A percentile compares a stretch with the other conserved stretches of the same genome.
Conservation (phyloP, 2,888 invertebrate genomes). For the Lasioglossum vierecki region DNA sequence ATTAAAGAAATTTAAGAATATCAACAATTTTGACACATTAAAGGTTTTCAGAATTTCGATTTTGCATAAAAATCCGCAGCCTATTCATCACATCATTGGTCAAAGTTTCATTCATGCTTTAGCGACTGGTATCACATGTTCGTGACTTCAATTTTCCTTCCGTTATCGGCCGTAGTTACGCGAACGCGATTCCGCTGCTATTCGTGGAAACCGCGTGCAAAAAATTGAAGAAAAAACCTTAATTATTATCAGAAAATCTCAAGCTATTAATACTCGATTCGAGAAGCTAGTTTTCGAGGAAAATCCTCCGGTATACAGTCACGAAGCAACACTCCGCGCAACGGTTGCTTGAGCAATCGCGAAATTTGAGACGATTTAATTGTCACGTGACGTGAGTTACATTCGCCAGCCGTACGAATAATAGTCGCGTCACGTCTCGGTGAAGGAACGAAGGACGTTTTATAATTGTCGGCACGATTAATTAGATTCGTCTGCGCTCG, state of each 20-base stretch:
- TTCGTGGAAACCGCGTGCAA: neutral
- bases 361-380: constrained; percentile 60
- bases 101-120: too few relatives aligned
- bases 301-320: neutral
- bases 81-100: neutral
- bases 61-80: neutral
- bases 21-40: too few relatives aligned
- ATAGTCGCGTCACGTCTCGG: constrained; percentile 32
- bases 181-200: neutral
- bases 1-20: neutral
- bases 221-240: neutral
- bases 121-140: neutral
- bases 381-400: constrained; percentile 52
- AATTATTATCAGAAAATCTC: neutral
- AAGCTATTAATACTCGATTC: neutral
- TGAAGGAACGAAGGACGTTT: constrained; percentile 38
- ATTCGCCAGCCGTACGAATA: constrained; percentile 18
- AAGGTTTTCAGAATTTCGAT: neutral
- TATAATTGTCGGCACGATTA: constrained; percentile 39
- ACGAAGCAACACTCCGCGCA: constrained; percentile 13
- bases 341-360: constrained; percentile 37
- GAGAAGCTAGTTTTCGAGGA: neutral
- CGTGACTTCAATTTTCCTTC: neutral
- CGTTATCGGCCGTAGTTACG: neutral
- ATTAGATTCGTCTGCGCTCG: constrained; percentile 18